Percentiles rank a stretch among this genome's conserved stretches.
Conservation (phyloP, 2,797 vertebrate genomes). For the Clarias pachynema region DNA sequence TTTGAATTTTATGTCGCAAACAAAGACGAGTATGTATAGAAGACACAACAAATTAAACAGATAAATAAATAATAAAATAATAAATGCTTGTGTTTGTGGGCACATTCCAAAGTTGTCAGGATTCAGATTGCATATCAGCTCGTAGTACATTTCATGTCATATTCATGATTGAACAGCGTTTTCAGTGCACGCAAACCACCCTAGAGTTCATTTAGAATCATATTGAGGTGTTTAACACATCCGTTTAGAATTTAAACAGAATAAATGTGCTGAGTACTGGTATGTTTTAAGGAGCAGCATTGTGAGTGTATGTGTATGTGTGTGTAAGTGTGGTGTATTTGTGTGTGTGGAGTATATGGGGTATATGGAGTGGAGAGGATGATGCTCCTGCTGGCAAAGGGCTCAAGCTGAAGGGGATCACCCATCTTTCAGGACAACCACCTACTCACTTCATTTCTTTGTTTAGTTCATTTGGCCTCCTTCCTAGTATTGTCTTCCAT, state of each 20-base stretch:
- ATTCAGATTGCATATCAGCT: background rate
- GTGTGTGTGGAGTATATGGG: no score
- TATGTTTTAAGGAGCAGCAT: background rate
- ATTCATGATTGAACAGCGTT: background rate
- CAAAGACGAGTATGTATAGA: background rate
- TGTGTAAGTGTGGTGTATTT: background rate
- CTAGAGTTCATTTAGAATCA: background rate
- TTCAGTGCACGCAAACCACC: background rate
- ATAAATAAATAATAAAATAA: background rate
- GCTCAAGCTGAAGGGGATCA: slow-evolving; percentile 23
- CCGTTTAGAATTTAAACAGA: background rate
- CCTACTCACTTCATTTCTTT: slow-evolving; percentile 40
- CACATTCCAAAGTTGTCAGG: background rate
- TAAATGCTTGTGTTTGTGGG: background rate
- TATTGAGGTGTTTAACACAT: background rate
- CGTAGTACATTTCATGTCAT: background rate
- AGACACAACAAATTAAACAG: background rate
- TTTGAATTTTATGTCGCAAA: background rate
- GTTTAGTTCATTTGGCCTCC: slow-evolving; percentile 37
- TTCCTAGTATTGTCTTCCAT: slow-evolving; percentile 53
- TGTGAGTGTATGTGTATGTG: background rate
- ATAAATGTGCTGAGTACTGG: background rate
- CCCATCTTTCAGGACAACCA: slow-evolving; percentile 30
- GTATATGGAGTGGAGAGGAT: background rate
- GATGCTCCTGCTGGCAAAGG: slow-evolving; percentile 32